Conservation (phyloP, 64 coral and sea anemone species). For the Orbicella faveolata region DNA sequence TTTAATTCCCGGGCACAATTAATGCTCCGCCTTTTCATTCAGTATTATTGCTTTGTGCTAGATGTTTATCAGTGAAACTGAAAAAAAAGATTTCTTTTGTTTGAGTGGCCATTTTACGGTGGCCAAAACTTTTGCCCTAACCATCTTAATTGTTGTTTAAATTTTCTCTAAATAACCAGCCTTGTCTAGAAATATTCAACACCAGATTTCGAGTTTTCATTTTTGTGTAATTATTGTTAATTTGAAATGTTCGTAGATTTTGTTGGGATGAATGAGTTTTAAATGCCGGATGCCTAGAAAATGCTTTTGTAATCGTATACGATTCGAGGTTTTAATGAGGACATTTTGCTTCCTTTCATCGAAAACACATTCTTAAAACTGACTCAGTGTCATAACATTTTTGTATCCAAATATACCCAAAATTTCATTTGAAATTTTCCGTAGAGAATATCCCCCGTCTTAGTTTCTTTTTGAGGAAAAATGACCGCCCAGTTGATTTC, state of each 20-base stretch:
- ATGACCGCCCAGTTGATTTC: too few species aligned
- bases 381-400: background rate
- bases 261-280: conserved; percentile 10
- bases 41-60: background rate
- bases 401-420: background rate
- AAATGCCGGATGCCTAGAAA: conserved; percentile 4
- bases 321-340: background rate
- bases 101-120: background rate
- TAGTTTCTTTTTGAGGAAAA: too few species aligned
- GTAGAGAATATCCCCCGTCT: too few species aligned
- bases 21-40: conserved; percentile 6
- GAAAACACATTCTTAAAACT: background rate
- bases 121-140: background rate
- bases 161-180: background rate
- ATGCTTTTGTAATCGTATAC: background rate
- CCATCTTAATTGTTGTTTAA: background rate
- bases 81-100: background rate
- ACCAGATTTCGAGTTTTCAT: too few species aligned
- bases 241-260: background rate
- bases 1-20: background rate
- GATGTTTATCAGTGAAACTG: background rate
- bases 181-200: background rate
- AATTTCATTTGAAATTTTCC: too few species aligned
- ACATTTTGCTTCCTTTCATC: conserved; percentile 2
- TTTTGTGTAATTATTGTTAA: background rate